Conservation (phyloP, 1,140 invertebrate genomes). For the Euschistus heros region DNA sequence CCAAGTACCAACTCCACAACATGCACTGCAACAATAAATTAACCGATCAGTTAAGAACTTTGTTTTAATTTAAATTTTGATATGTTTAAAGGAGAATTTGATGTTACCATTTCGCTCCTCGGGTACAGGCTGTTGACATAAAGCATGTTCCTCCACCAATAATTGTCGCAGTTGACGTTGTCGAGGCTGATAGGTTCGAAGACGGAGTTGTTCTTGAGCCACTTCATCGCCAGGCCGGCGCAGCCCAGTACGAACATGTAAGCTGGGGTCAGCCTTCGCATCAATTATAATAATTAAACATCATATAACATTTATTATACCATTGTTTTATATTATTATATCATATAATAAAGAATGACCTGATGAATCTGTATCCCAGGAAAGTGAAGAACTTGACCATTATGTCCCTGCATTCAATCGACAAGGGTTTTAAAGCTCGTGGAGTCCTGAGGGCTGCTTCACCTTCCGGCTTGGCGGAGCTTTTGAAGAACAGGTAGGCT, state of each 20-base stretch:
- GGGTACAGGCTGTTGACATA: conserved; percentile 74
- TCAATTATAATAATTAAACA: neutral
- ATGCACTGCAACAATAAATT: conserved; percentile 46
- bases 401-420: conserved; percentile 11
- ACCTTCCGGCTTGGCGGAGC: conserved; percentile 18
- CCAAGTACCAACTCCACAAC: conserved; percentile 86
- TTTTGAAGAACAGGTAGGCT: conserved; percentile 54
- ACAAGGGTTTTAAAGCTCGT: conserved; percentile 16
- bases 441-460: conserved; percentile 15
- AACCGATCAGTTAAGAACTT: neutral
- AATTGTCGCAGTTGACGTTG: conserved; percentile 60
- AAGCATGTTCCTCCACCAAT: conserved; percentile 72
- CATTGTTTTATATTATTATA: neutral
- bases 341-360: conserved; percentile 33
- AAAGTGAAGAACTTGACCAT: conserved; percentile 43
- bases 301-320: neutral
- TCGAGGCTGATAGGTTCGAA: conserved; percentile 63
- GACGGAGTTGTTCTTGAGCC: conserved; percentile 52
- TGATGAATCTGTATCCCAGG: conserved; percentile 53
- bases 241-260: conserved; percentile 67
- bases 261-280: conserved; percentile 57
- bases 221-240: conserved; percentile 57
- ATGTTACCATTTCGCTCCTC: conserved; percentile 55
- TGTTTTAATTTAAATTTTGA: neutral
- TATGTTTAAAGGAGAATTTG: no score